phyloP scores from a whole-genome alignment of 2,113 vertebrate genomes.

The Pao palembangensis region DNA sequence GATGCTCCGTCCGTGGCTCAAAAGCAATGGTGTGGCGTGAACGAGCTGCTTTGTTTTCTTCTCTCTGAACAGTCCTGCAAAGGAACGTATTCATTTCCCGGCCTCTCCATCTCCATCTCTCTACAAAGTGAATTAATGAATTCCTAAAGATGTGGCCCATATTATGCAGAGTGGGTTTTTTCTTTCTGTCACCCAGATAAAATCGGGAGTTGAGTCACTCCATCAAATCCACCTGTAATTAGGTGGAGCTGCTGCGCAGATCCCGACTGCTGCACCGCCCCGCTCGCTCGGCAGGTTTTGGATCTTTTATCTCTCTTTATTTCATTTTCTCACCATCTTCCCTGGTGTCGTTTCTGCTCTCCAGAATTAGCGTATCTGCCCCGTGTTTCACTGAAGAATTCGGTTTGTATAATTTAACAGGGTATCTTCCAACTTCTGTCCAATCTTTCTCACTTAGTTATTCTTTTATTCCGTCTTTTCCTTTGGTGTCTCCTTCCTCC shows the following conservation, averaged over 20 bases:
- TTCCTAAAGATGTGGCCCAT: constrained; percentile 37
- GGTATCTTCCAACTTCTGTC: constrained; percentile 51
- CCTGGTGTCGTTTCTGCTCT: constrained; percentile 20
- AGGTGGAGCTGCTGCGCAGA: constrained; percentile 20
- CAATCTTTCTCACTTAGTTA: constrained; percentile 37
- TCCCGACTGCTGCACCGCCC: constrained; percentile 3
- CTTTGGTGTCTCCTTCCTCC: constrained; percentile 47
- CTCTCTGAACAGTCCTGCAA: constrained; percentile 12
- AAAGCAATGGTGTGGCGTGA: constrained; percentile 26
- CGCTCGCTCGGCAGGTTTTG: constrained; percentile 17
- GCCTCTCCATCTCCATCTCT: background rate
- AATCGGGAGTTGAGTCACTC: background rate
- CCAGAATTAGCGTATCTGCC: constrained; percentile 25
- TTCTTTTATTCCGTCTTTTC: background rate
- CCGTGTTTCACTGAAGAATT: constrained; percentile 38
- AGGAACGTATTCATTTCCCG: background rate
- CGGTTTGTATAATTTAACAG: constrained; percentile 45
- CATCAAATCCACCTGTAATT: constrained; percentile 45
- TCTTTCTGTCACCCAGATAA: background rate
- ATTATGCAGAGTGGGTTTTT: constrained; percentile 36
- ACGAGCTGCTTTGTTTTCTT: constrained; percentile 47
- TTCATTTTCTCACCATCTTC: constrained; percentile 16
- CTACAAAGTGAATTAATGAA: constrained; percentile 57
- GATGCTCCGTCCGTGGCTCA: constrained; percentile 38
- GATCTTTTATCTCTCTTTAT: constrained; percentile 6